These are phyloP conservation scores for Calephelis virginiensis DNA, from an alignment of 1,140 invertebrate genomes.

Conservation along the genomic window DNA sequence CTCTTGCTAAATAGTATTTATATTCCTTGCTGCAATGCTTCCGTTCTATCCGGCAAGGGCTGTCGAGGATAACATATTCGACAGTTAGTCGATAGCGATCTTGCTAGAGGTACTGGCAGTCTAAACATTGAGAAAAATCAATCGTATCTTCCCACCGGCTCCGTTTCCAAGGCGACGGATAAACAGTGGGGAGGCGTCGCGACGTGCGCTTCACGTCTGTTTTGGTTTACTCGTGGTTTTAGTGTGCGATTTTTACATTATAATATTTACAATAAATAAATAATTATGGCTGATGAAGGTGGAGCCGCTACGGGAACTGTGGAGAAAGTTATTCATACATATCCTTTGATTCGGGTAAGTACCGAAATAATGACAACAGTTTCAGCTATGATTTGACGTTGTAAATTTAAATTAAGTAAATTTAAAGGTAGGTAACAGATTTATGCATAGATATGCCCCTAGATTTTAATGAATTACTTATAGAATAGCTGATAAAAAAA, in stretches of 20 bases:
- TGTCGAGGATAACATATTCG: no score
- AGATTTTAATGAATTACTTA: no score
- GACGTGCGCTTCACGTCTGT: constrained; percentile 37
- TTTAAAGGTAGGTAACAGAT: not conserved
- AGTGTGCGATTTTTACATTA: constrained; percentile 12
- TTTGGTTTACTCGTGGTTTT: constrained; percentile 33
- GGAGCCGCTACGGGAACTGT: constrained; percentile 57
- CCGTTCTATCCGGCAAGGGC: no score
- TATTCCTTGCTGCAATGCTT: no score
- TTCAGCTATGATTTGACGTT: constrained; percentile 2
- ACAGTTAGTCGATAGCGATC: no score
- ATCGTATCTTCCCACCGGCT: constrained; percentile 64
- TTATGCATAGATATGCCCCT: no score
- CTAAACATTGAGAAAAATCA: constrained; percentile 63
- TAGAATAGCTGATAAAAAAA: no score
- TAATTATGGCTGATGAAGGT: constrained; percentile 70
- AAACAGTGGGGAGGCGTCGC: constrained; percentile 67
- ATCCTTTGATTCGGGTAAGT: constrained; percentile 85
- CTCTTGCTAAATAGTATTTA: no score
- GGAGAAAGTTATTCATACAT: constrained; percentile 86
- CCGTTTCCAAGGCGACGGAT: constrained; percentile 68
- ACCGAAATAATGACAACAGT: no score
- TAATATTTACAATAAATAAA: constrained; percentile 27
- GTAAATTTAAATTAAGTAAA: not conserved
- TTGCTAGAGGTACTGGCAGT: constrained; percentile 24